Percentiles rank a stretch among this genome's conserved stretches.
Evolutionary conservation across 2,113 vertebrate species (phyloP).

Genomic region (Collichthys lucidus): DNA sequence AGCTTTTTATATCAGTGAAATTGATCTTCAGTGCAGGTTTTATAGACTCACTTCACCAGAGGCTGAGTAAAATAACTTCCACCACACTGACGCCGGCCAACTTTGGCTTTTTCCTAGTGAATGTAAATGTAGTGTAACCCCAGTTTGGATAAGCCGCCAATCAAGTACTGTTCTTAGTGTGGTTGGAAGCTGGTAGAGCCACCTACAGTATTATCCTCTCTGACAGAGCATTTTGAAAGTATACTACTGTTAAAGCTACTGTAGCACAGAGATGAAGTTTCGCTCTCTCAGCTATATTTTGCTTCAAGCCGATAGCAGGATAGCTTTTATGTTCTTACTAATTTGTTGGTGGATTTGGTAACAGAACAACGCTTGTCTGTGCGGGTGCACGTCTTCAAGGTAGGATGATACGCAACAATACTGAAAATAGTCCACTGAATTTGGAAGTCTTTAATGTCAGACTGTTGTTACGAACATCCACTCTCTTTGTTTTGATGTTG

Average conservation of each 20-base stretch:
- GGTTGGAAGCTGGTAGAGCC: background rate
- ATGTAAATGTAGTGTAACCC: slow-evolving; percentile 1
- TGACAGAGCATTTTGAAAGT: background rate
- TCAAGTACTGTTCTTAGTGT: slow-evolving; percentile 1
- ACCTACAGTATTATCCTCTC: slow-evolving; percentile 2
- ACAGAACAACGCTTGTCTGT: background rate
- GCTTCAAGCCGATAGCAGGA: background rate
- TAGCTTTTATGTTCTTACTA: slow-evolving; percentile 5
- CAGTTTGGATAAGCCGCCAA: background rate
- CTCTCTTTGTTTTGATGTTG: background rate
- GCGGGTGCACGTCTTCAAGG: background rate
- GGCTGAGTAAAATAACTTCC: slow-evolving; percentile 11
- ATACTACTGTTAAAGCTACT: background rate
- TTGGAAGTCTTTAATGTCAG: background rate
- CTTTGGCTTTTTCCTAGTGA: slow-evolving; percentile 22
- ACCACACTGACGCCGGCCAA: background rate
- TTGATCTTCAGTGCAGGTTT: slow-evolving; percentile 2
- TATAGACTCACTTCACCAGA: slow-evolving; percentile 6
- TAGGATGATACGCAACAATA: background rate
- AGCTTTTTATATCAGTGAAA: slow-evolving; percentile 21
- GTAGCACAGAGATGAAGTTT: slow-evolving; percentile 3
- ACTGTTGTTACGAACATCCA: background rate
- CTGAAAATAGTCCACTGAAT: background rate
- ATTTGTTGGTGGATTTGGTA: background rate
- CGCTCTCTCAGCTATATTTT: background rate